Conservation (phyloP, 2,113 vertebrate genomes). For the human (Homo sapiens) region GRCh38 chr22:38752501-38753000, state of each 20-base stretch:
- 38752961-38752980: background rate
- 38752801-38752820: background rate
- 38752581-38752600: constrained; percentile 89
- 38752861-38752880: accelerated
- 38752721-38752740: background rate
- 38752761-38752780: background rate
- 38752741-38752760: background rate
- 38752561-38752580: constrained; percentile 85
- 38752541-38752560: constrained; percentile 71
- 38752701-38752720: background rate
- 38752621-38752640: constrained; percentile 80
- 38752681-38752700: background rate
- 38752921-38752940: background rate
- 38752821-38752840: accelerated
- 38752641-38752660: background rate
- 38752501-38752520: constrained; percentile 77
- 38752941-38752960: background rate
- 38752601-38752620: constrained; percentile 88
- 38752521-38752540: constrained; percentile 78
- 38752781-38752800: accelerated
- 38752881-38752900: background rate
- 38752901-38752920: background rate
- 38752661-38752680: background rate
- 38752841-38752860: accelerated
- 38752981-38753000: background rate